Base-by-base conservation (phyloP, 2,113 vertebrate species). In the Sylvietta virens region DNA sequence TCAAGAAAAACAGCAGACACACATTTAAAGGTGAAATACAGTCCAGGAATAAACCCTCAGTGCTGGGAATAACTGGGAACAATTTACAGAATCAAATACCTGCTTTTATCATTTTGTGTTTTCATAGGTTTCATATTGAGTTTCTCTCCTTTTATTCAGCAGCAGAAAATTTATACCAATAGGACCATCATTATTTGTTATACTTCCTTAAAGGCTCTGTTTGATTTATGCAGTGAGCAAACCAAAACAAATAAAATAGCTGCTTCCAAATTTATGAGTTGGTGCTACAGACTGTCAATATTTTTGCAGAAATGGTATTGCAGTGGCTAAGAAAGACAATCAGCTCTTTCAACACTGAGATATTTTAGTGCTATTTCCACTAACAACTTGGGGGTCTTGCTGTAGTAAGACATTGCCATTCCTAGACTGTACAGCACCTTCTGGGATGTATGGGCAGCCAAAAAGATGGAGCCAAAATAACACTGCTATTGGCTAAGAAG, bases 121-220 rank as follows among this genome's bases (percentile, higher is more conserved):
- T 88, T 94, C 69, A 70, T 50, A 72, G 45, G 51, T 79, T 92
- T 92, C 62, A 79, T 71, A 94, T 30, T 1, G 28, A 77, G 24
- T 72, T 95, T 86, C 81, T 83, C 67, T 83, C 73, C 45, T 79
- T 88, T 72, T 66, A 91, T 91, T 81, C 81, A 84, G 70, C 40
- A 92, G 67, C 33, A 93, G 56, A 92, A 90, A 88, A 95, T 82
- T 92, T 93, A 47, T 92, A 94, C 94, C 71, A 82, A 84, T 95
- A 58, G 48, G 57, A 79, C 24, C 71, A 74, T 71, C 44, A 85
- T 88, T 80, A 92, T 89, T 92, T 94, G 42, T 81, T 92, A 69
- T 57, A 73, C 53, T 92, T 95, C 54, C 69, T 96, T 95, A 94
- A 70, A 90, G 60, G 67, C 60, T 93, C 65, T 20, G 7, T 82